Conservation (phyloP, 2,113 vertebrate species). For the Ornithorhynchus anatinus region DNA sequence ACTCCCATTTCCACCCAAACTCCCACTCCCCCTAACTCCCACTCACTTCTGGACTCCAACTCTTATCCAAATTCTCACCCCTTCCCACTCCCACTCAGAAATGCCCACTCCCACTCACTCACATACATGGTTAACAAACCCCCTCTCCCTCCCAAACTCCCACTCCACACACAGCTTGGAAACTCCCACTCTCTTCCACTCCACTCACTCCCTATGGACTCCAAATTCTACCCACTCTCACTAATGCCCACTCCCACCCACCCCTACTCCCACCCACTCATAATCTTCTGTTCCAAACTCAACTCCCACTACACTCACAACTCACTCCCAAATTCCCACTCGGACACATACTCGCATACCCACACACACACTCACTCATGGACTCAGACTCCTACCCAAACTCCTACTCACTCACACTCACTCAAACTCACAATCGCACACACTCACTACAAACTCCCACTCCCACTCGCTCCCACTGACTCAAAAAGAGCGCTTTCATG, state of each 20-base stretch:
- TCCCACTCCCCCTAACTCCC: not conserved
- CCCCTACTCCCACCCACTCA: fast-evolving
- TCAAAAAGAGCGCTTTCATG: not conserved
- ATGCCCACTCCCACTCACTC: too few relatives aligned
- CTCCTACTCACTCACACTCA: not conserved
- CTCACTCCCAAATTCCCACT: not conserved
- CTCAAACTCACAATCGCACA: too few relatives aligned
- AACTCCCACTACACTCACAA: not conserved
- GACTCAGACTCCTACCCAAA: not conserved
- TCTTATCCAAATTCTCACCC: not conserved
- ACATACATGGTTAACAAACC: too few relatives aligned
- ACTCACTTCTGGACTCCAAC: not conserved
- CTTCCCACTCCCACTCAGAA: not conserved
- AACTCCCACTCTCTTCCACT: fast-evolving
- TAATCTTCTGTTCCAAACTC: fast-evolving
- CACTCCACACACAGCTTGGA: not conserved
- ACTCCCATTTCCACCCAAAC: not conserved
- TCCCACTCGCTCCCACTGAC: not conserved
- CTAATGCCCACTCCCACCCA: too few relatives aligned
- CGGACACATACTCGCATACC: not conserved
- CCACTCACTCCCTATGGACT: fast-evolving
- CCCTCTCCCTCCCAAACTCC: not conserved
- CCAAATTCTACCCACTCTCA: not conserved
- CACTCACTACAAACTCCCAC: not conserved
- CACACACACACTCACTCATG: not conserved